A percentile compares a stretch with the other conserved stretches of the same genome.
Evolutionary conservation across 1,140 invertebrate species (phyloP).

Genomic region (Alviniconcha marisindica): DNA sequence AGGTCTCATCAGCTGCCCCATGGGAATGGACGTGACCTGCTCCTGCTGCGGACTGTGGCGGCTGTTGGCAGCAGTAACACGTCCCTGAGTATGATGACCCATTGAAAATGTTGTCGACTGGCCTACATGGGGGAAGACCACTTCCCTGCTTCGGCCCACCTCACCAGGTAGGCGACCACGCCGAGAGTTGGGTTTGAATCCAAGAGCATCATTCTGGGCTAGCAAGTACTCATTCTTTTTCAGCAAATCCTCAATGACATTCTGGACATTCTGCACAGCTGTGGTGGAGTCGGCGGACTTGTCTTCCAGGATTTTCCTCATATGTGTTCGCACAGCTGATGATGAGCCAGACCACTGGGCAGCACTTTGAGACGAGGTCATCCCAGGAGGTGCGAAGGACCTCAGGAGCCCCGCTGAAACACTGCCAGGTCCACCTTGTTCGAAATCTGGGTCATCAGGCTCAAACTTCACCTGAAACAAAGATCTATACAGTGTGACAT

Average conservation of each 20-base stretch:
- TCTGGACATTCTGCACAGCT: conserved; percentile 42
- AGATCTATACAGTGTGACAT: background rate
- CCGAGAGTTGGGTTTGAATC: conserved; percentile 57
- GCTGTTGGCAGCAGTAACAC: background rate
- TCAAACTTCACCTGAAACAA: conserved; percentile 51
- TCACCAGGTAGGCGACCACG: conserved; percentile 33
- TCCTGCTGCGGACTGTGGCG: background rate
- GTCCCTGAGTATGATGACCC: background rate
- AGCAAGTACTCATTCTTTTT: conserved; percentile 63
- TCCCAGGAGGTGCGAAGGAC: background rate
- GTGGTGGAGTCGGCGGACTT: conserved; percentile 29
- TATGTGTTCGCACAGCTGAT: background rate
- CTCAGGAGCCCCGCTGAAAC: background rate
- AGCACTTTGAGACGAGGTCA: conserved; percentile 1
- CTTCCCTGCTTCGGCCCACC: conserved; percentile 32
- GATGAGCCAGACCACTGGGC: conserved; percentile 8
- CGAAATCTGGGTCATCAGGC: conserved; percentile 57
- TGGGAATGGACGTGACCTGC: background rate
- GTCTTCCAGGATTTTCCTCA: conserved; percentile 23
- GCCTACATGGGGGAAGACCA: background rate
- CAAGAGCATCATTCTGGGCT: conserved; percentile 55
- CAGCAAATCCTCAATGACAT: conserved; percentile 63
- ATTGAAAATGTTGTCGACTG: background rate
- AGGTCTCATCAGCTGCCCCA: conserved; percentile 50
- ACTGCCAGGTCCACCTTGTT: conserved; percentile 7